These are phyloP conservation scores for Blera fallax DNA, from an alignment of 2,888 invertebrate genomes.

Conservation along the genomic window DNA sequence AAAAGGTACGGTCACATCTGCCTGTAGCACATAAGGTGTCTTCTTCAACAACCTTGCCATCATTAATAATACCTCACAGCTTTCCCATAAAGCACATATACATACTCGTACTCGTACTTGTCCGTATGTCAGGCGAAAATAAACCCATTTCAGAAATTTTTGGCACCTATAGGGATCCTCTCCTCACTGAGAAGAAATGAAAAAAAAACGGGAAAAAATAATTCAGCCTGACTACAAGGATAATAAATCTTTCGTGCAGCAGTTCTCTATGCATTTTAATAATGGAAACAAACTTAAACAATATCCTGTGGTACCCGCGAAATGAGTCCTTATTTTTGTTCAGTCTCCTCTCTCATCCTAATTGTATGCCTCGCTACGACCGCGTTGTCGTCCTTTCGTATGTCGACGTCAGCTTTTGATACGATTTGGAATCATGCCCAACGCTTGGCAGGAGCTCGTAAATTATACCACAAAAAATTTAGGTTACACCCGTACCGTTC, in stretches of 20 bases:
- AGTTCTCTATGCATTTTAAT: constrained; percentile 50
- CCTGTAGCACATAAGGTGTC: not conserved
- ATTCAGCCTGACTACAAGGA: not conserved
- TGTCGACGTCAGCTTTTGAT: constrained; percentile 37
- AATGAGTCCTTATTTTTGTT: constrained; percentile 7
- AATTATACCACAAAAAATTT: constrained; percentile 65
- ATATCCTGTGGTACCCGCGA: constrained; percentile 27
- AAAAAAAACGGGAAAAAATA: no score
- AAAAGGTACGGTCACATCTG: constrained; percentile 19
- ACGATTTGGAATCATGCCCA: constrained; percentile 66
- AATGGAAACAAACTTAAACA: constrained; percentile 60
- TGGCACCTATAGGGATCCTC: constrained; percentile 27
- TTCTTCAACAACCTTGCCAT: constrained; percentile 9
- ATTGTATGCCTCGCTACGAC: not conserved
- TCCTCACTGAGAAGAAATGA: not conserved
- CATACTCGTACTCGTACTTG: no score
- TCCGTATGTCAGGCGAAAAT: not conserved
- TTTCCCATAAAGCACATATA: not conserved
- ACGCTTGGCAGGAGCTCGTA: constrained; percentile 61
- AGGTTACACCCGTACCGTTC: constrained; percentile 42
- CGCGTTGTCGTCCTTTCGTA: not conserved
- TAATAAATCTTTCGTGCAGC: constrained; percentile 56
- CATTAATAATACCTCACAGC: constrained; percentile 33
- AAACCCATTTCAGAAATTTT: constrained; percentile 20
- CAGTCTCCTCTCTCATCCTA: not conserved